Base-by-base conservation (phyloP, 1,140 invertebrate species). In the Drosophila suzukii region DNA sequence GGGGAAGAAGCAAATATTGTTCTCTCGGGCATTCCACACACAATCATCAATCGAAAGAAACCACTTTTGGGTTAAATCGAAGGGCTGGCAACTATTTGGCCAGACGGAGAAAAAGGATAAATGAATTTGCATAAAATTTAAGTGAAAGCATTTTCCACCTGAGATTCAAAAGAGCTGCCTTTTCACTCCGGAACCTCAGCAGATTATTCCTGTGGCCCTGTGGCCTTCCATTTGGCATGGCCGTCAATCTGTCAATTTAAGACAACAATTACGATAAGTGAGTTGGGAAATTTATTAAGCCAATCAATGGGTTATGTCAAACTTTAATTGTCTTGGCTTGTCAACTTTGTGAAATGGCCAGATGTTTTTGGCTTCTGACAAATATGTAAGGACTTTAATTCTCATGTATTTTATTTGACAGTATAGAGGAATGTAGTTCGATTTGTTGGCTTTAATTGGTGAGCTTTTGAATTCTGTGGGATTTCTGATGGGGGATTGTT, bases 61-160 rank as follows among this genome's bases (percentile, higher is more conserved):
- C 56, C 56, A 53, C 32, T 13, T 24, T 24, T 24, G 10, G 8
- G 32, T 11, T 57, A 53, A 63, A 72, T 61, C 67, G 63, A 67
- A 74, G 61, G 72, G 39, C 47, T 56, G 34, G 32, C 13, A 60
- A 68, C 54, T 43, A 67, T 53, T 61, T 56, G n/a, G 38, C 24
- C 27, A 55, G 55, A 27, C 6, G 11, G 12, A 46, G n/a, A 50
- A 66, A 57, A 20, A 47, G 75, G 47, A 49, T 58, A 68, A 78
- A 82, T 54, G 60, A 78, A 60, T 85, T 81, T 77, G 68, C 81
- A 85, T 85, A 81, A 56, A 65, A 72, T 72, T 75, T 32, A 49
- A 46, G 41, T 49, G 13, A 38, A 71, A 49, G n/a, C 51, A 43
- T 41, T 58, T 27, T 44, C 43, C 65, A 62, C 67, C 62, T 49